These are phyloP conservation scores for Xylocopa sonorina DNA, from an alignment of 1,140 invertebrate species.

Conservation along the genomic window DNA sequence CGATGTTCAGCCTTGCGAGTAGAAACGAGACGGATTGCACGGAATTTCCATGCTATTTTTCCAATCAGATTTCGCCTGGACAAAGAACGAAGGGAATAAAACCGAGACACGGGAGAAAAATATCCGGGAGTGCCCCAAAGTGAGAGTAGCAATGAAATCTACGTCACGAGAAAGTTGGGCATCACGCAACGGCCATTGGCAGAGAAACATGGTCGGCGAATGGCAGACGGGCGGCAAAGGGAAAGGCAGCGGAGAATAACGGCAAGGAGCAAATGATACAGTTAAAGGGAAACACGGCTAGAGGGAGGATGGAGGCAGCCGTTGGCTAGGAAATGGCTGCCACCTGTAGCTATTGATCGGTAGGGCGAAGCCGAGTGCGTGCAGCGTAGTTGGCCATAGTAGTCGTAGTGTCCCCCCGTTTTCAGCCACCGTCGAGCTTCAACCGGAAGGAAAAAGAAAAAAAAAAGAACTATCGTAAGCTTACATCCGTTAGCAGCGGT, in stretches of 20 bases:
- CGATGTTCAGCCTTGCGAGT: too few relatives aligned
- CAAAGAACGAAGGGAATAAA: too few relatives aligned
- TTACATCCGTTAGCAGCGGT: constrained; percentile 40
- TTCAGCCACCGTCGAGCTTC: constrained; percentile 24
- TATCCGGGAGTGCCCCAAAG: background rate
- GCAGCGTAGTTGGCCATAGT: constrained; percentile 65
- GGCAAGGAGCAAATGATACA: constrained; percentile 41
- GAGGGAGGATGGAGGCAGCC: constrained; percentile 50
- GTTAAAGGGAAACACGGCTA: constrained; percentile 50
- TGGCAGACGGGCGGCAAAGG: background rate
- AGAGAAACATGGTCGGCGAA: background rate
- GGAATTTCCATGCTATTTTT: too few relatives aligned
- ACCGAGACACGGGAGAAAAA: too few relatives aligned
- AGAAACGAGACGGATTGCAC: too few relatives aligned
- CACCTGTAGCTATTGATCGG: constrained; percentile 83
- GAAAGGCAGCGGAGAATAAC: constrained; percentile 28
- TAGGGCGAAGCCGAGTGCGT: constrained; percentile 74
- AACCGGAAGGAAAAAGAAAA: constrained; percentile 11
- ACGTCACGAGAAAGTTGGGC: background rate
- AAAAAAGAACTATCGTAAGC: constrained; percentile 33
- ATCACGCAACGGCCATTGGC: background rate
- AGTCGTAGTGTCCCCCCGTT: constrained; percentile 32
- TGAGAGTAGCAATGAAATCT: background rate
- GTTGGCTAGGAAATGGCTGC: constrained; percentile 81
- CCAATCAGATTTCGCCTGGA: too few relatives aligned